A percentile compares a stretch with the other conserved stretches of the same genome.
These are phyloP conservation scores for Dipus sagitta DNA, from an alignment of 2,797 vertebrate species.

Conservation along the genomic window DNA sequence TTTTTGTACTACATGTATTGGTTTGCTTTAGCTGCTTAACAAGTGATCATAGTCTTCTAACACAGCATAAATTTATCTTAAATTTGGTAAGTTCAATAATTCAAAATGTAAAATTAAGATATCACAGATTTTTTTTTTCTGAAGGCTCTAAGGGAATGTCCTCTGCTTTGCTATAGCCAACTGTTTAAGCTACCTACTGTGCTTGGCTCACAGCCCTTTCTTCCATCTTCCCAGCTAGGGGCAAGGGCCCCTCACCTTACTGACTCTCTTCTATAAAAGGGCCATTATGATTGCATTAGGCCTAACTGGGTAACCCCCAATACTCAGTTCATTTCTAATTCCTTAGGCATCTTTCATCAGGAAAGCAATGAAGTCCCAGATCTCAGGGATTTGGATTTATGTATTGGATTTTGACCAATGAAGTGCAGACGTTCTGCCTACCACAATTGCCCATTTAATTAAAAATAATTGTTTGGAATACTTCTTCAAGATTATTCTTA, in stretches of 20 bases:
- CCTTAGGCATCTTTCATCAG: not conserved
- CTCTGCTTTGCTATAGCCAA: not conserved
- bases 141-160: not conserved
- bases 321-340: not conserved
- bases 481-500: conserved; percentile 31
- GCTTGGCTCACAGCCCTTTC: not conserved
- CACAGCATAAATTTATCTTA: not conserved
- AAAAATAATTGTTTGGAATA: not conserved
- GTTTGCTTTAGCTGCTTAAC: not conserved
- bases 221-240: not conserved
- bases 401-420: not conserved
- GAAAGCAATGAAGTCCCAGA: not conserved
- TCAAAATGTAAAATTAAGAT: conserved; percentile 17
- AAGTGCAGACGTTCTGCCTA: not conserved
- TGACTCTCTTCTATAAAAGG: not conserved
- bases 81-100: not conserved
- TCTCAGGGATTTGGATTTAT: not conserved
- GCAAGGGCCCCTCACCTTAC: not conserved
- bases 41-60: not conserved
- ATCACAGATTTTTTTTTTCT: not conserved
- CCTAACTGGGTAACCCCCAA: not conserved
- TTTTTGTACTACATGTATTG: not conserved
- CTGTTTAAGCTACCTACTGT: not conserved
- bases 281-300: not conserved
- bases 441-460: not conserved